Evolutionary conservation across 2,888 invertebrate species (phyloP).

Genomic region (Empis stercorea): DNA sequence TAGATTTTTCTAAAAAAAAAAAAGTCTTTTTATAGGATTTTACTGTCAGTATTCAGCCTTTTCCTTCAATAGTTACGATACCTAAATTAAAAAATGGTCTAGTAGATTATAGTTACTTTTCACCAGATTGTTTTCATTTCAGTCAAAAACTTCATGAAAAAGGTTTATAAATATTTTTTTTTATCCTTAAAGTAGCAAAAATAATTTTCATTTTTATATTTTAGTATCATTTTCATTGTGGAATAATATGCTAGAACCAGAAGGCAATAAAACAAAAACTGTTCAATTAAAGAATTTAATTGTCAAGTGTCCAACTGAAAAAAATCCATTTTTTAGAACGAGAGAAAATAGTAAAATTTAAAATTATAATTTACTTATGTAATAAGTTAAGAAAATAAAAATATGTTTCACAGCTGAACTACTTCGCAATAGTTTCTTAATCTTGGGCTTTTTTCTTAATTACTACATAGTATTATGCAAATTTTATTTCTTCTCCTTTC

Average conservation of each 20-base stretch:
- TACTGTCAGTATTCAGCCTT: slow-evolving; percentile 43
- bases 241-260: slow-evolving; percentile 47
- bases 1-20: background rate
- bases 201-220: slow-evolving; percentile 1
- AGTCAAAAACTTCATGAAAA: slow-evolving; percentile 45
- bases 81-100: slow-evolving; percentile 33
- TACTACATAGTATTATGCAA: no score
- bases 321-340: slow-evolving; percentile 28
- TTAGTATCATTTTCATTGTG: slow-evolving; percentile 43
- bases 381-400: no score
- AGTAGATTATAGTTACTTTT: slow-evolving; percentile 40
- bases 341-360: slow-evolving; percentile 22
- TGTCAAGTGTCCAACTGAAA: slow-evolving; percentile 25
- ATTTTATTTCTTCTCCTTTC: no score
- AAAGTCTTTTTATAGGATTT: slow-evolving; percentile 40
- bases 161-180: no score
- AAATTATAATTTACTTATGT: no score
- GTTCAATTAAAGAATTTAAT: no score
- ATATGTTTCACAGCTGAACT: no score
- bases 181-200: background rate
- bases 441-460: no score
- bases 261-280: slow-evolving; percentile 38
- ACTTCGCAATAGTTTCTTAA: no score
- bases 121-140: slow-evolving; percentile 50
- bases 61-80: slow-evolving; percentile 33